Percentiles rank a stretch among this genome's conserved stretches.
Conservation (phyloP, 2,797 vertebrate genomes). For the Ateles fusciceps region DNA sequence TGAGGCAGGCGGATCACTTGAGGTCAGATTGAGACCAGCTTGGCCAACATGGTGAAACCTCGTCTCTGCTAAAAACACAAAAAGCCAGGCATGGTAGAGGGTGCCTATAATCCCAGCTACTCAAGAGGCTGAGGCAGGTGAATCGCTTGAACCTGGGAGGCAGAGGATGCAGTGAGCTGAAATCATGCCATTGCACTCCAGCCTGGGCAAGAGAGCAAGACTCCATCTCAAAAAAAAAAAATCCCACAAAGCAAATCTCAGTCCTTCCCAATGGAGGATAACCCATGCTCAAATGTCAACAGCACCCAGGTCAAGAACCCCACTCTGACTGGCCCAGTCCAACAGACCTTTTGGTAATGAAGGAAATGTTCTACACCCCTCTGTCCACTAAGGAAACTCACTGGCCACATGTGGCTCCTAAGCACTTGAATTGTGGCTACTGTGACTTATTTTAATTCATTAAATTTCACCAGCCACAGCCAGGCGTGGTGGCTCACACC, state of each 20-base stretch:
- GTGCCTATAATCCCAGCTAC: neutral
- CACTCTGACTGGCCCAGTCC: neutral
- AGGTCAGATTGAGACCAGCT: no score
- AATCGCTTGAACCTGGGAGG: neutral
- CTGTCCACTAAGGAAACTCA: neutral
- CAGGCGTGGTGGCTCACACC: no score
- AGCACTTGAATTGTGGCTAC: neutral
- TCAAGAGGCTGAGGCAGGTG: neutral
- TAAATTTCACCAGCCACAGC: neutral
- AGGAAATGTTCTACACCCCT: neutral
- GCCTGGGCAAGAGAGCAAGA: neutral
- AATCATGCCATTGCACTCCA: neutral
- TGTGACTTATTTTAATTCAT: neutral
- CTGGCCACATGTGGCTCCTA: neutral
- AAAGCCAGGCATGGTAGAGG: neutral
- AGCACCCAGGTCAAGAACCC: neutral
- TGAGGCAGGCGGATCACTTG: accelerated
- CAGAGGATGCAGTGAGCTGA: neutral
- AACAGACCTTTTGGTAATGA: neutral
- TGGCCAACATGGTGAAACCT: no score
- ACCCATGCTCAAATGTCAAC: neutral
- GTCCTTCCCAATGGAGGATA: neutral
- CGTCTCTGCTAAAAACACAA: no score
- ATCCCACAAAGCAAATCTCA: neutral
- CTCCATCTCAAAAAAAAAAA: neutral